Evolutionary conservation across 92 coral and sea anemone genomes (phyloP).

Genomic region (Paramuricea clavata): DNA sequence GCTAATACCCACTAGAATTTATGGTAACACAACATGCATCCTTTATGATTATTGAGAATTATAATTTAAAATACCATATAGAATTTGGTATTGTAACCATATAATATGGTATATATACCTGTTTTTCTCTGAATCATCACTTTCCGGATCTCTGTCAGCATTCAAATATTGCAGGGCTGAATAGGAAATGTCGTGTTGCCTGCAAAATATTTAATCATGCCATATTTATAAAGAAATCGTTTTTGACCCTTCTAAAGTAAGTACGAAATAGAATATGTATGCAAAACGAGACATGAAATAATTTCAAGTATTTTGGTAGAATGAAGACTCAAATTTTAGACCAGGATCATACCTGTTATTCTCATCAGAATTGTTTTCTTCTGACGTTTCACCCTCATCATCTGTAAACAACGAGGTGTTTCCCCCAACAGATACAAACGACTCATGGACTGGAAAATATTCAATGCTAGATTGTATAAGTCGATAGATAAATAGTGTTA

Average conservation of each 20-base stretch:
- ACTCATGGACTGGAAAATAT: neutral
- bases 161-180: neutral
- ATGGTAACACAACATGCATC: neutral
- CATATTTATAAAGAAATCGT: too few species aligned
- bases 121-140: neutral
- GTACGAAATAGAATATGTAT: neutral
- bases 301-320: too few species aligned
- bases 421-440: neutral
- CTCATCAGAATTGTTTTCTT: neutral
- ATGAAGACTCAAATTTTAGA: neutral
- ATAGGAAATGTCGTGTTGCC: neutral
- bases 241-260: neutral
- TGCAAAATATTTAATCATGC: neutral
- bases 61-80: neutral
- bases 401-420: too few species aligned
- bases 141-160: neutral
- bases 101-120: neutral
- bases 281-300: too few species aligned
- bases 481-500: neutral
- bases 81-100: neutral
- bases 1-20: neutral
- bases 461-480: neutral
- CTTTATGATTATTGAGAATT: neutral
- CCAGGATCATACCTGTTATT: neutral
- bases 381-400: neutral